phyloP scores from a whole-genome alignment of 2,888 invertebrate species.

The Agriopis aurantiaria region DNA sequence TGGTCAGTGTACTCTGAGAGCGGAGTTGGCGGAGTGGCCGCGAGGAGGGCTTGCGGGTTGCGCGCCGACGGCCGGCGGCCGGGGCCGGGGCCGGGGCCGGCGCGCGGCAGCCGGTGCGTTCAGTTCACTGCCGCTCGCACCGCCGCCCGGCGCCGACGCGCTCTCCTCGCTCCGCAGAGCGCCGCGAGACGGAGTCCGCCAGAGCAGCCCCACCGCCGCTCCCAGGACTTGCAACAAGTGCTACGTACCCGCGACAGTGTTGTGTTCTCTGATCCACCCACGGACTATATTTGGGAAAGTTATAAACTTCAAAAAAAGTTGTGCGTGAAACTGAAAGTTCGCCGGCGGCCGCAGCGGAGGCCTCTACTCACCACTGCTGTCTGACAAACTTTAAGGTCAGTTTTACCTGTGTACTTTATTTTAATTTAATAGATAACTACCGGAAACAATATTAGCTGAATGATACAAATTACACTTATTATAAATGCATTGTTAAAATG shows the following conservation, averaged over 20 bases:
- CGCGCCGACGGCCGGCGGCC: too few relatives aligned
- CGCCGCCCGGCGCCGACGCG: constrained; percentile 11
- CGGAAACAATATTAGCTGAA: too few relatives aligned
- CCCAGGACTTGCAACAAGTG: constrained; percentile 3
- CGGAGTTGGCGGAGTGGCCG: too few relatives aligned
- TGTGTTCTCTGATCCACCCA: constrained; percentile 3
- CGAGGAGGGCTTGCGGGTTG: background rate
- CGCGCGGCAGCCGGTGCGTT: constrained; percentile 8
- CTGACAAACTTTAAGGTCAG: too few relatives aligned
- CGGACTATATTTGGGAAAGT: constrained; percentile 4
- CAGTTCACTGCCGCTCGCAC: constrained; percentile 9
- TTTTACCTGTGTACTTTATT: too few relatives aligned
- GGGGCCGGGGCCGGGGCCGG: background rate
- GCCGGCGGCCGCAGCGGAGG: background rate
- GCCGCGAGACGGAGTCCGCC: constrained; percentile 14
- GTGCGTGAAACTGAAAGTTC: constrained; percentile 12
- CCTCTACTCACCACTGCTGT: background rate
- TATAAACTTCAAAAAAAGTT: constrained; percentile 8
- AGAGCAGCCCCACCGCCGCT: too few relatives aligned
- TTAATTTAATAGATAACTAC: too few relatives aligned
- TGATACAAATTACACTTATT: too few relatives aligned
- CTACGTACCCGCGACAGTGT: constrained; percentile 12
- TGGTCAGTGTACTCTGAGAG: too few relatives aligned
- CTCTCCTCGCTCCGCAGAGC: background rate
- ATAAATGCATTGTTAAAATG: too few relatives aligned